Evolutionary conservation across 1,140 invertebrate genomes (phyloP), one percentile per base, ranked within the genome.

Genomic region (Calosoma granatense): DNA sequence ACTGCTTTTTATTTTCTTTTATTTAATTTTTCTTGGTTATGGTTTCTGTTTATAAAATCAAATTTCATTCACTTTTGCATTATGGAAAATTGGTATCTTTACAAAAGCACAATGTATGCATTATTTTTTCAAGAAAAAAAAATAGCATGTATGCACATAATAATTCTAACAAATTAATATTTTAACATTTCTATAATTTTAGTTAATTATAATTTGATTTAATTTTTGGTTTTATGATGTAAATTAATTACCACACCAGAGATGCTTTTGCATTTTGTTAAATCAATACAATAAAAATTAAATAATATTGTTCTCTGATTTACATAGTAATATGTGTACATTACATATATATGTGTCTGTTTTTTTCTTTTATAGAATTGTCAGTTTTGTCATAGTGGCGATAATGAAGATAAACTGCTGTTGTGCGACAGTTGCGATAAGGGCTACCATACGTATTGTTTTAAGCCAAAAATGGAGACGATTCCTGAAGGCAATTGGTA

Each of bases 371-470:
- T 84, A 53, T 81, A 96, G 90, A 92, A 92, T 74, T 98, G 95
- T 74, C 94, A 98, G 74, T 94, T 97, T 71, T 98, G 95, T 75
- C 84, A 90, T 65, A 89, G 86, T 67, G 94, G 94, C 59, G 93
- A 97, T 73, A 94, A 97, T 67, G 95, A 98, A 76, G 94, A 94
- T 63, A 90, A 95, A 71, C 73, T 98, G 47, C 75, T 98, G 57
- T 77, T 98, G 1, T 98, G 95, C 76, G 95, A 98, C 77, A 90
- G 92, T 59, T 98, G 95, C 78, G 95, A 98, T 76, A 92, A 92
- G 73, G 95, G 94, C 52, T 97, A 97, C 73, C 95, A 97, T 78
- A 97, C 92, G 47, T 97, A 97, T 71, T 98, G 94, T 78, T 97
- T 98, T 78, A 94, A 93, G 76, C 94, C 94, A 62, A 88, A 92